These are phyloP conservation scores for Epinephelus coioides DNA, from an alignment of 2,797 vertebrate species.

Conservation along the genomic window DNA sequence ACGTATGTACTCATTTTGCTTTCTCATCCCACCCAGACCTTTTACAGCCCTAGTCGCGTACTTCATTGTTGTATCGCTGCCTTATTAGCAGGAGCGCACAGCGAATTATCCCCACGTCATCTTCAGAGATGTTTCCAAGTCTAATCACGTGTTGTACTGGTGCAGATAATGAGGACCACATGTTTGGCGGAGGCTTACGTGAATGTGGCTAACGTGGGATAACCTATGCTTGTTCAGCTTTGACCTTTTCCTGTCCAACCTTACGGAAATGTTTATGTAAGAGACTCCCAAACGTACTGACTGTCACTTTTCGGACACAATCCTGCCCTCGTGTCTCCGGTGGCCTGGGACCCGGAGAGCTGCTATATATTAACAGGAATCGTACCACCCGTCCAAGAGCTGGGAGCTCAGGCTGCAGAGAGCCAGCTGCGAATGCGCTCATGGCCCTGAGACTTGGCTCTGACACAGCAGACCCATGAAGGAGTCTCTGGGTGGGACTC, in stretches of 20 bases:
- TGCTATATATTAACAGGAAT: slow-evolving; percentile 61
- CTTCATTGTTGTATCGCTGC: slow-evolving; percentile 42
- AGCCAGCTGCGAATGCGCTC: slow-evolving; percentile 82
- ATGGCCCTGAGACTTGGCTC: slow-evolving; percentile 73
- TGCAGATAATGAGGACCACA: slow-evolving; percentile 66
- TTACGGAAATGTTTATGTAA: slow-evolving; percentile 47
- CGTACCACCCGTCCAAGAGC: slow-evolving; percentile 57
- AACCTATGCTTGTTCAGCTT: slow-evolving; percentile 54
- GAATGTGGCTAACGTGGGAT: slow-evolving; percentile 49
- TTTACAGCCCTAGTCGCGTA: slow-evolving; percentile 25
- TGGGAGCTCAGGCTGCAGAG: slow-evolving; percentile 65
- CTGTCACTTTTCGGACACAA: slow-evolving; percentile 33
- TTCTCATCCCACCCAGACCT: slow-evolving; percentile 56
- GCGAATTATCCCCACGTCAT: slow-evolving; percentile 46
- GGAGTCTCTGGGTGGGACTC: slow-evolving; percentile 67
- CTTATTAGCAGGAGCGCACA: slow-evolving; percentile 56
- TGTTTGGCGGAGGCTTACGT: slow-evolving; percentile 64
- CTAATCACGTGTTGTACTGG: slow-evolving; percentile 51
- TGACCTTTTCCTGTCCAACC: slow-evolving; percentile 48
- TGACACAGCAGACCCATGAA: slow-evolving; percentile 57
- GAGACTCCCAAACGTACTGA: slow-evolving; percentile 25
- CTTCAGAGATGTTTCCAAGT: slow-evolving; percentile 47
- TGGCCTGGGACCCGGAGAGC: slow-evolving; percentile 48
- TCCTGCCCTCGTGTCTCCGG: slow-evolving; percentile 7
- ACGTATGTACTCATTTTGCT: slow-evolving; percentile 29